These are phyloP conservation scores for Apteryx mantelli DNA, from an alignment of 2,113 vertebrate genomes.

Conservation along the genomic window DNA sequence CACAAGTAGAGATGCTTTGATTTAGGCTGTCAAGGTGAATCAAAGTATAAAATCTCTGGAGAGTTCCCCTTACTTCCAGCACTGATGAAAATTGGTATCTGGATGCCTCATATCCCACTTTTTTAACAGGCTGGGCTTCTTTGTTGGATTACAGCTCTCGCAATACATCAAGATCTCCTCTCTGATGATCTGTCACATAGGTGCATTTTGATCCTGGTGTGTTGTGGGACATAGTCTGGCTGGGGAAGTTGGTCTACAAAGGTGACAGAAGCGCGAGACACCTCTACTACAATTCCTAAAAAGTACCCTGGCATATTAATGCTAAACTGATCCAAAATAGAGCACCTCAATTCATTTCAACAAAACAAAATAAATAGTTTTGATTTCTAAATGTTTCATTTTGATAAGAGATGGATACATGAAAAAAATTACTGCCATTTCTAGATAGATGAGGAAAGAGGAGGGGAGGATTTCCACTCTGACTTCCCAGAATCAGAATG, in stretches of 20 bases:
- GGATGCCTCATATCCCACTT: neutral
- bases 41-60: neutral
- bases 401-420: neutral
- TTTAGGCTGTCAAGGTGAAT: neutral
- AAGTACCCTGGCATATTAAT: too few relatives aligned
- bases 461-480: neutral
- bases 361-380: neutral
- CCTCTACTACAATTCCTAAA: neutral
- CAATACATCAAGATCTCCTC: too few relatives aligned
- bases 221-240: neutral
- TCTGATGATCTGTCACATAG: neutral
- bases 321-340: neutral
- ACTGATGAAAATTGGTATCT: neutral
- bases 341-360: neutral
- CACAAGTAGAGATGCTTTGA: neutral
- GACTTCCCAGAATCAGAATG: too few relatives aligned
- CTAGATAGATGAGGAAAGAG: neutral
- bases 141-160: neutral
- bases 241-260: neutral
- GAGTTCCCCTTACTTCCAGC: neutral
- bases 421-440: neutral
- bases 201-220: neutral
- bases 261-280: neutral
- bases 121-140: neutral
- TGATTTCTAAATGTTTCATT: neutral